These are phyloP conservation scores for Gavialis gangeticus DNA, from an alignment of 2,113 vertebrate species.

Conservation along the genomic window DNA sequence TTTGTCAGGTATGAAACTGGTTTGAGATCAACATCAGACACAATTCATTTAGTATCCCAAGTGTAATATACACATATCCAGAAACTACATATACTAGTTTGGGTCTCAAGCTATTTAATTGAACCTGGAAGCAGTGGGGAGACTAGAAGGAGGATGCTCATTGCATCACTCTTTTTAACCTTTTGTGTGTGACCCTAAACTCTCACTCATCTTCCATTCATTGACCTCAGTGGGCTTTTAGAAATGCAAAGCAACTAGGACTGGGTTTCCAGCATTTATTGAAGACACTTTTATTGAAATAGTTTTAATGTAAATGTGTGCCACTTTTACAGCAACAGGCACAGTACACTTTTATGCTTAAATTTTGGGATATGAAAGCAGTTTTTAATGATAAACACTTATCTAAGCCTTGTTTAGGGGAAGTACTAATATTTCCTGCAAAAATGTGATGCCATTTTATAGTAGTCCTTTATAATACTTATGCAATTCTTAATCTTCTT, in stretches of 20 bases:
- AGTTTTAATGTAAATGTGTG: background rate
- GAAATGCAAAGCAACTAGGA: background rate
- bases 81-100: background rate
- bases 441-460: conserved; percentile 45
- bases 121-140: background rate
- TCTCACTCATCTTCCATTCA: background rate
- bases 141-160: background rate
- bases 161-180: background rate
- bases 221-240: background rate
- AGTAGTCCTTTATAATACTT: background rate
- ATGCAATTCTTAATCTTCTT: conserved; percentile 32
- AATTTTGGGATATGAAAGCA: conserved; percentile 34
- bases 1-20: conserved; percentile 2
- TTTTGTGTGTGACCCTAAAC: background rate
- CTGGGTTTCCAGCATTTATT: background rate
- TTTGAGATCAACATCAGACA: background rate
- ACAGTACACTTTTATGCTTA: conserved; percentile 44
- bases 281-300: conserved; percentile 33
- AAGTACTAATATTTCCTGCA: conserved; percentile 23
- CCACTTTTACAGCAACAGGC: background rate
- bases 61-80: background rate
- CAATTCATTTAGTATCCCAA: background rate
- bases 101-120: conserved; percentile 15
- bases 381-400: conserved; percentile 3
- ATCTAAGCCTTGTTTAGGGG: conserved; percentile 49